Percentiles rank a stretch among this genome's conserved stretches.
phyloP scores from a whole-genome alignment of 2,797 vertebrate genomes.

The Diplodus sargus region DNA sequence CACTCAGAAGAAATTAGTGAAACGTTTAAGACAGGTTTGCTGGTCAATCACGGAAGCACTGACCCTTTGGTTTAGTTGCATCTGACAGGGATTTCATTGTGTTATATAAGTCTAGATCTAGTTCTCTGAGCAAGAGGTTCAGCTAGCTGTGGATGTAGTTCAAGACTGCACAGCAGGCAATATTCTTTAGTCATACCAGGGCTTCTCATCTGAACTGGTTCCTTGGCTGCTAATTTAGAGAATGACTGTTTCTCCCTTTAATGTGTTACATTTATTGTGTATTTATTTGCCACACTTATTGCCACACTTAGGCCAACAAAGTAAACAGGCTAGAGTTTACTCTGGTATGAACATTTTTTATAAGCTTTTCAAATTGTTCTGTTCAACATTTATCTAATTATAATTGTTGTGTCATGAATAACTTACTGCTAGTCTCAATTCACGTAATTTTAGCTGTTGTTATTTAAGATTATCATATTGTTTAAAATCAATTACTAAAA shows the following conservation, averaged over 20 bases:
- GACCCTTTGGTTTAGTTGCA: slow-evolving; percentile 23
- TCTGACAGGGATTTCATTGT: background rate
- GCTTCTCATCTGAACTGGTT: background rate
- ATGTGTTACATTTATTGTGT: background rate
- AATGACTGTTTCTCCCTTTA: background rate
- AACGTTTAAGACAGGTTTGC: slow-evolving; percentile 17
- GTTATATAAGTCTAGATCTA: slow-evolving; percentile 23
- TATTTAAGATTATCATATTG: background rate
- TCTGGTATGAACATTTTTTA: background rate
- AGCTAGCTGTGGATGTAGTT: background rate
- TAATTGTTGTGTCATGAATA: background rate
- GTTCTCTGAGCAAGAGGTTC: background rate
- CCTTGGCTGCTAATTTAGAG: background rate
- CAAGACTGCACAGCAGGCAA: slow-evolving; percentile 1
- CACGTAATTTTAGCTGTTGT: background rate
- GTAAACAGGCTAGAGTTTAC: background rate
- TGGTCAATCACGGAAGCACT: background rate
- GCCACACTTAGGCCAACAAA: background rate
- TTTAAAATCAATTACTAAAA: too few species aligned
- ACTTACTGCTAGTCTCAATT: too few species aligned
- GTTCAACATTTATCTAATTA: background rate
- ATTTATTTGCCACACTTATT: background rate
- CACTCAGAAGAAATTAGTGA: slow-evolving; percentile 26
- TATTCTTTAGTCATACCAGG: background rate
- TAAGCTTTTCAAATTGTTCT: background rate